Percentiles rank a stretch among this genome's conserved stretches.
Conservation (phyloP, 2,797 vertebrate species). For the Allobates femoralis region DNA sequence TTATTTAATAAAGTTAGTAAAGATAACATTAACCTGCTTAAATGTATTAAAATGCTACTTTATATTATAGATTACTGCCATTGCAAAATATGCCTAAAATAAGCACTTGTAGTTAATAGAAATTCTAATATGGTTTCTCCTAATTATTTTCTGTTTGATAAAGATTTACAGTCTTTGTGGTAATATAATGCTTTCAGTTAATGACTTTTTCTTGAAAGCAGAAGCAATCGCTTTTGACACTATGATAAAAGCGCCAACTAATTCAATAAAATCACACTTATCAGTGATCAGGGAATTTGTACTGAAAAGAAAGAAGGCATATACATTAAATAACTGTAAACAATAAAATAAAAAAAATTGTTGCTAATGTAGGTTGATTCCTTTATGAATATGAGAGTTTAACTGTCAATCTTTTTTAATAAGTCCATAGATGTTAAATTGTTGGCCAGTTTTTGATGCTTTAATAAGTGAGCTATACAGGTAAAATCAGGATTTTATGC, state of each 20-base stretch:
- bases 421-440: background rate
- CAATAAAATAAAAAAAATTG: background rate
- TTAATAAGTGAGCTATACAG: too few relatives aligned
- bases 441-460: background rate
- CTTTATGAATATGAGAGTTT: background rate
- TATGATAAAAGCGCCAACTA: background rate
- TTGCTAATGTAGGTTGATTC: background rate
- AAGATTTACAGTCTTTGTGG: background rate
- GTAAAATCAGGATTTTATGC: too few relatives aligned
- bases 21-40: background rate
- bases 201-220: background rate
- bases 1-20: background rate
- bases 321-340: background rate
- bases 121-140: background rate
- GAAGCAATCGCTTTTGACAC: background rate
- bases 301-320: background rate
- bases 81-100: too few relatives aligned
- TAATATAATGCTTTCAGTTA: background rate
- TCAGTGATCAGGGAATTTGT: background rate
- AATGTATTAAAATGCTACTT: background rate
- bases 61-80: background rate
- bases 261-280: background rate
- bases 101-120: background rate
- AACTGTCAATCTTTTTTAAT: too few relatives aligned
- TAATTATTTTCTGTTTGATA: slow-evolving; percentile 1